These are phyloP conservation scores for Etheostoma spectabile DNA, from an alignment of 2,113 vertebrate species.

Conservation along the genomic window DNA sequence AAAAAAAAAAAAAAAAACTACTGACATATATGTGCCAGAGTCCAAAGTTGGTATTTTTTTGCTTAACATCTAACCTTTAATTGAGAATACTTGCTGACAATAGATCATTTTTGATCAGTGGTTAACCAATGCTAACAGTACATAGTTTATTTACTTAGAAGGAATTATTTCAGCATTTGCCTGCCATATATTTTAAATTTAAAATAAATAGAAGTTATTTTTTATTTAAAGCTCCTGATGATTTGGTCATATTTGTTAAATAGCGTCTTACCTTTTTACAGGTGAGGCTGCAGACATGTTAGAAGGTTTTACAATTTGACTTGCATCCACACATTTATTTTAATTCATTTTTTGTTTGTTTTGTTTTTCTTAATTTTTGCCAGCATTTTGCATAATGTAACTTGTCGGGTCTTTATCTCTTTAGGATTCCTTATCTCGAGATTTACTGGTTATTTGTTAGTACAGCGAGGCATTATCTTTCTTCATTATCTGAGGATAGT, in stretches of 20 bases:
- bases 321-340: neutral
- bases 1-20: neutral
- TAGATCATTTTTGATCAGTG: too few species aligned
- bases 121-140: neutral
- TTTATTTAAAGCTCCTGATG: neutral
- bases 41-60: neutral
- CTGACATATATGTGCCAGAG: neutral
- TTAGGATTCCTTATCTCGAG: neutral
- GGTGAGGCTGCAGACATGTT: too few species aligned
- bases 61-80: too few species aligned
- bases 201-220: neutral
- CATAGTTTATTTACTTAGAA: neutral
- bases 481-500: slow-evolving; percentile 23
- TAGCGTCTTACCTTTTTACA: neutral
- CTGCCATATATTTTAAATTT: too few species aligned
- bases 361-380: neutral
- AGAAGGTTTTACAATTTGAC: too few species aligned
- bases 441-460: neutral
- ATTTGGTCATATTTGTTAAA: neutral
- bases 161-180: neutral
- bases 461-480: slow-evolving; percentile 7
- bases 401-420: slow-evolving; percentile 9
- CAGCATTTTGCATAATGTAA: neutral
- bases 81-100: too few species aligned
- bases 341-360: neutral